Conservation (phyloP, 2,113 vertebrate species). For the Peromyscus maniculatus region DNA sequence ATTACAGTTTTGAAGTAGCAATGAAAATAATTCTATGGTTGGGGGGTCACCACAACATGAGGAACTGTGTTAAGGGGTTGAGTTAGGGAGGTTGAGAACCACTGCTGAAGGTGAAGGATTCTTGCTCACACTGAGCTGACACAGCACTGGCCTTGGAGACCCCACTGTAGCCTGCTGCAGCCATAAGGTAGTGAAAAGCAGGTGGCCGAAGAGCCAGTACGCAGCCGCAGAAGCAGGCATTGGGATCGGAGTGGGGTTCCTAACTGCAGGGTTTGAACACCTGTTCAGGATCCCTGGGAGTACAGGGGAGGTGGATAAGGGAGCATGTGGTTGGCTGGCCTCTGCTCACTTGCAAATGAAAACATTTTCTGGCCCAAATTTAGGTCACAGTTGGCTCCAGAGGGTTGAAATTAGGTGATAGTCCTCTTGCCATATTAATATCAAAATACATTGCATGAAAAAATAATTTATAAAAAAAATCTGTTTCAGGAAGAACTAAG, state of each 20-base stretch:
- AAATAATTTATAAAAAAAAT: background rate
- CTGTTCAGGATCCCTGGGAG: background rate
- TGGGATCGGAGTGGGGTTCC: background rate
- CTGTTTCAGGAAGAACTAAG: background rate
- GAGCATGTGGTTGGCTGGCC: background rate
- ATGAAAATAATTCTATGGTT: background rate
- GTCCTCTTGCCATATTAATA: background rate
- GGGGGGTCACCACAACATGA: background rate
- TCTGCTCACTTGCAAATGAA: background rate
- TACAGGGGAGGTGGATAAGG: background rate
- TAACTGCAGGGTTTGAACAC: background rate
- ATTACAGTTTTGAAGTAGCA: background rate
- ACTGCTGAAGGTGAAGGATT: background rate
- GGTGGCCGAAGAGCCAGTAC: background rate
- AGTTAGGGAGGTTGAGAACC: background rate
- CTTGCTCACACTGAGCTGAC: background rate
- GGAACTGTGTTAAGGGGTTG: background rate
- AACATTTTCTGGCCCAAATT: conserved; percentile 42
- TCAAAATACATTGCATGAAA: background rate
- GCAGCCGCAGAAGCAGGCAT: background rate
- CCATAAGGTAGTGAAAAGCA: background rate
- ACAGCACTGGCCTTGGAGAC: background rate
- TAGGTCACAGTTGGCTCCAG: background rate
- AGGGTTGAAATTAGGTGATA: background rate
- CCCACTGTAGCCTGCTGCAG: background rate